Conservation (phyloP, 2,113 vertebrate genomes). For the Climacteris rufus region DNA sequence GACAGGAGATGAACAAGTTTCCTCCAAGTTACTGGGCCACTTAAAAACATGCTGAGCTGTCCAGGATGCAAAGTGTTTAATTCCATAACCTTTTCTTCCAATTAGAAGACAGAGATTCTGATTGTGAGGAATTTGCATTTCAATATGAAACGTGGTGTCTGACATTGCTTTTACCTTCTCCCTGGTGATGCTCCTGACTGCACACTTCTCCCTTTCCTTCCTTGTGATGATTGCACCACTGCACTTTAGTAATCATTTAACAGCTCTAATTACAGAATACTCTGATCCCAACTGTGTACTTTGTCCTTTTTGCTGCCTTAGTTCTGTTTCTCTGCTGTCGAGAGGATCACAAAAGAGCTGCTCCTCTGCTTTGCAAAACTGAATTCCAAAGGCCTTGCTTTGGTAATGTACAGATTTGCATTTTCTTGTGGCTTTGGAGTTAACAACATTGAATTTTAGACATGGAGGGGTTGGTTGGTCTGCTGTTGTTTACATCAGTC, state of each 20-base stretch:
- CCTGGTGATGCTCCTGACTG: background rate
- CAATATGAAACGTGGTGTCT: background rate
- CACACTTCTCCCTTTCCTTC: background rate
- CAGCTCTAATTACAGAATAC: conserved; percentile 62
- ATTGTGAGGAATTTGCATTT: conserved; percentile 37
- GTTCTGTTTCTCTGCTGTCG: background rate
- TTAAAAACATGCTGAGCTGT: conserved; percentile 31
- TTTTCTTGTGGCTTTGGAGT: background rate
- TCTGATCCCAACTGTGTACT: conserved; percentile 61
- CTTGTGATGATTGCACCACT: conserved; percentile 30
- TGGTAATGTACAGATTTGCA: conserved; percentile 43
- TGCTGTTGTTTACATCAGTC: background rate
- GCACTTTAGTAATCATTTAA: conserved; percentile 61
- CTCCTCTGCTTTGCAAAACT: background rate
- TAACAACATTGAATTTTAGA: background rate
- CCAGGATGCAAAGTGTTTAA: background rate
- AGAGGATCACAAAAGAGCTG: background rate
- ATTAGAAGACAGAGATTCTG: background rate
- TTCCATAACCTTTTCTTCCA: conserved; percentile 22
- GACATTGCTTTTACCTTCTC: conserved; percentile 30
- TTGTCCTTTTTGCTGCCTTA: conserved; percentile 62
- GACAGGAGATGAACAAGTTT: background rate
- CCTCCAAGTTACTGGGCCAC: background rate
- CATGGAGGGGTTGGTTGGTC: background rate
- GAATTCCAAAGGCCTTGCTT: background rate